These are phyloP conservation scores for Bugulina stolonifera DNA, from an alignment of 2,888 invertebrate species.

Conservation along the genomic window DNA sequence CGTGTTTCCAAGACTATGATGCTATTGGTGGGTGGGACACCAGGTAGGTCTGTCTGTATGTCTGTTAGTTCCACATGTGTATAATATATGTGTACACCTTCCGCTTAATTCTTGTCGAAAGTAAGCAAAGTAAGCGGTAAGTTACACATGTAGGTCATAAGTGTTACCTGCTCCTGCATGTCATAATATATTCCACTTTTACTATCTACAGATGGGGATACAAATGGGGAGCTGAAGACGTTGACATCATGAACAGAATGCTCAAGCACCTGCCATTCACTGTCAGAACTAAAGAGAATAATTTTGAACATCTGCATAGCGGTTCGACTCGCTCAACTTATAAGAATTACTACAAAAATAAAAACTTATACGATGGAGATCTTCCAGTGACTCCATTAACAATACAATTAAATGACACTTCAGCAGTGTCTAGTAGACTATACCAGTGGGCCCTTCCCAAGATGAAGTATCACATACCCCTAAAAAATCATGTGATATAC, in stretches of 20 bases:
- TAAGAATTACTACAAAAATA: constrained; percentile 20
- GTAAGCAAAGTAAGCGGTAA: too few species aligned
- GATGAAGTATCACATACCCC: not conserved
- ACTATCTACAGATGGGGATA: constrained; percentile 12
- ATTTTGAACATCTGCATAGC: constrained; percentile 19
- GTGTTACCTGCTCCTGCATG: too few species aligned
- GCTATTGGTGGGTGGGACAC: constrained; percentile 16
- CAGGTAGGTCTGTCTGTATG: not conserved
- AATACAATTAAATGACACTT: not conserved
- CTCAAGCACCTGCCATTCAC: not conserved
- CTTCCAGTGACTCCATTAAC: constrained; percentile 6
- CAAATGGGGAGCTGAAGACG: constrained; percentile 20
- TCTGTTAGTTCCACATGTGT: too few species aligned
- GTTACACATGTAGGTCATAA: too few species aligned
- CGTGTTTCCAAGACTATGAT: constrained; percentile 15
- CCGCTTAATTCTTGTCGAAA: too few species aligned
- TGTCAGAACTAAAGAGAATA: constrained; percentile 10
- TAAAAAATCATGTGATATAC: not conserved
- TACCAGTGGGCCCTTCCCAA: not conserved
- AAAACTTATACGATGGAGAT: constrained; percentile 21
- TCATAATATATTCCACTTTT: too few species aligned
- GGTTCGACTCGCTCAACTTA: not conserved
- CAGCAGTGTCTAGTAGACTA: not conserved
- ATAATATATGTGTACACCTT: too few species aligned
- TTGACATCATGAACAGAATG: constrained; percentile 25